Evolutionary conservation across 2,888 invertebrate genomes (phyloP).

Genomic region (Tipula lateralis): DNA sequence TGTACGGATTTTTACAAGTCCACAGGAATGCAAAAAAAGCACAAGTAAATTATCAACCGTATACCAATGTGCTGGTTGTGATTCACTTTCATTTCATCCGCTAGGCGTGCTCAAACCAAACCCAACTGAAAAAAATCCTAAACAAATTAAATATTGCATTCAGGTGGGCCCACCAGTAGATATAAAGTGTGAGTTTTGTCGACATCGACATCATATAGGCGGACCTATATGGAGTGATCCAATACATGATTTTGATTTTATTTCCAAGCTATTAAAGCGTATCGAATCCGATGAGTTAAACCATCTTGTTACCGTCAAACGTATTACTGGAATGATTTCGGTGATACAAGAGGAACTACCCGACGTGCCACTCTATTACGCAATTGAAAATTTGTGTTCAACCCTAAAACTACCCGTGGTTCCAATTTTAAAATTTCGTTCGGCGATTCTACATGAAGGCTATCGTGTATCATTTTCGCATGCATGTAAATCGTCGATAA

Average conservation of each 20-base stretch:
- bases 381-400: slow-evolving; percentile 70
- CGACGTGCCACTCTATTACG: slow-evolving; percentile 83
- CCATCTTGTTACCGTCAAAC: slow-evolving; percentile 62
- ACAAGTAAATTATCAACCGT: slow-evolving; percentile 82
- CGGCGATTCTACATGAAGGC: slow-evolving; percentile 84
- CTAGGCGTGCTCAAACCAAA: slow-evolving; percentile 62
- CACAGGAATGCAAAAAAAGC: slow-evolving; percentile 78
- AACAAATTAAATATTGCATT: slow-evolving; percentile 59
- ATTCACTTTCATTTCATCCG: slow-evolving; percentile 69
- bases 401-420: slow-evolving; percentile 66
- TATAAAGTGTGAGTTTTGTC: slow-evolving; percentile 69
- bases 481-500: slow-evolving; percentile 78
- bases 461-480: slow-evolving; percentile 91
- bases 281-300: slow-evolving; percentile 48
- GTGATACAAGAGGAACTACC: slow-evolving; percentile 77
- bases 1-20: slow-evolving; percentile 75
- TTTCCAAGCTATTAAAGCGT: slow-evolving; percentile 58
- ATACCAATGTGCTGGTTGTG: slow-evolving; percentile 88
- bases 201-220: slow-evolving; percentile 70
- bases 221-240: slow-evolving; percentile 94
- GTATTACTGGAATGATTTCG: slow-evolving; percentile 75
- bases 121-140: slow-evolving; percentile 55
- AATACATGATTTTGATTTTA: slow-evolving; percentile 76
- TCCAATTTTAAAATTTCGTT: slow-evolving; percentile 67
- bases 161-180: slow-evolving; percentile 66